These are phyloP conservation scores for Tiliqua scincoides DNA, from an alignment of 2,113 vertebrate genomes.

Conservation along the genomic window DNA sequence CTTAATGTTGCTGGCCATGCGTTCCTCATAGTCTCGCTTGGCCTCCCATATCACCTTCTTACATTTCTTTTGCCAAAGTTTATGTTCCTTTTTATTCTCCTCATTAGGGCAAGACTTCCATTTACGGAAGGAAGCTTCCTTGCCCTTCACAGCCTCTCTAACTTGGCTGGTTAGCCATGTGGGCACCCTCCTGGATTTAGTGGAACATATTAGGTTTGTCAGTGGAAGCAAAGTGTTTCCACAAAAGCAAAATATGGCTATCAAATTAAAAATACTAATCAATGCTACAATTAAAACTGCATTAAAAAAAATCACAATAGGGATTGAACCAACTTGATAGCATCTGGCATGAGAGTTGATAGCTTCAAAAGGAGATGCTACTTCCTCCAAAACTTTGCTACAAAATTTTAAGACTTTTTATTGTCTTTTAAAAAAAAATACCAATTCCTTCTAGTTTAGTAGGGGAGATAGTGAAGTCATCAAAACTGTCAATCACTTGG, in stretches of 20 bases:
- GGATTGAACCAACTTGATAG: neutral
- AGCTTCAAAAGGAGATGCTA: neutral
- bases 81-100: too few species aligned
- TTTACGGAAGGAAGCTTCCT: too few species aligned
- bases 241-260: neutral
- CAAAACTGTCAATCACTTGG: neutral
- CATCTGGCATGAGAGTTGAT: neutral
- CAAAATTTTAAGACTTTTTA: neutral
- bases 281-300: neutral
- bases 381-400: neutral
- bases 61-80: too few species aligned
- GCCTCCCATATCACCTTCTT: too few species aligned
- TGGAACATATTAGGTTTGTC: neutral
- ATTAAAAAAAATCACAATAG: neutral
- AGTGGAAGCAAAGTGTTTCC: neutral
- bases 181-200: too few species aligned
- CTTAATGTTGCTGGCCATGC: too few species aligned
- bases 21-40: too few species aligned
- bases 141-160: too few species aligned
- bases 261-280: neutral
- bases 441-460: neutral
- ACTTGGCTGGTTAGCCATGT: too few species aligned
- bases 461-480: neutral
- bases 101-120: too few species aligned
- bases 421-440: conserved; percentile 7